A percentile compares a stretch with the other conserved stretches of the same genome.
phyloP scores from a whole-genome alignment of 2,888 invertebrate species.

The Dasysyrphus albostriatus region DNA sequence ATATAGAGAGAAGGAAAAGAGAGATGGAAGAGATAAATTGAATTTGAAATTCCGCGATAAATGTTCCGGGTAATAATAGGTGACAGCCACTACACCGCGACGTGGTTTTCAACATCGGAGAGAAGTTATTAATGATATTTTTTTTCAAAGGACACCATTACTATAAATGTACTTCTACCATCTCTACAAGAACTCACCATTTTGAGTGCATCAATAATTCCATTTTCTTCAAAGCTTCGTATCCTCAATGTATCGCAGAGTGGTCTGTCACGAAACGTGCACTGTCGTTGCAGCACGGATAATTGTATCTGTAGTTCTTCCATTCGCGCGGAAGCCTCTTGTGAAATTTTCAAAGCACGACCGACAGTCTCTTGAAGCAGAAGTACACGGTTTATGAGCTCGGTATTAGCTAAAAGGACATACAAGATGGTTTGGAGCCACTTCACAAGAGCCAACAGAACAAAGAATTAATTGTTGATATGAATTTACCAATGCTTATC shows the following conservation, averaged over 20 bases:
- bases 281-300: slow-evolving; percentile 86
- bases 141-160: not conserved
- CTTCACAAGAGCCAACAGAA: slow-evolving; percentile 65
- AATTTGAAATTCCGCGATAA: slow-evolving; percentile 34
- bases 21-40: slow-evolving; percentile 41
- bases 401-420: slow-evolving; percentile 80
- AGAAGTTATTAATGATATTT: slow-evolving; percentile 32
- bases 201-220: slow-evolving; percentile 83
- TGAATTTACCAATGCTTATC: slow-evolving; percentile 87
- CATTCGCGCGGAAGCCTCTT: slow-evolving; percentile 83
- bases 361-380: slow-evolving; percentile 83
- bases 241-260: slow-evolving; percentile 91
- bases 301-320: slow-evolving; percentile 84
- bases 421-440: slow-evolving; percentile 6
- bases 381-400: slow-evolving; percentile 83
- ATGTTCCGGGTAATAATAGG: slow-evolving; percentile 18
- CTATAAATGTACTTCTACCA: not conserved
- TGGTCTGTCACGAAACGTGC: slow-evolving; percentile 88
- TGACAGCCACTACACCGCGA: slow-evolving; percentile 2
- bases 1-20: not conserved
- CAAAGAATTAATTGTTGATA: not conserved
- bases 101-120: not conserved
- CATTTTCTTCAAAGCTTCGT: slow-evolving; percentile 87
- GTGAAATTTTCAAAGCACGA: slow-evolving; percentile 83
- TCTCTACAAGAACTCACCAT: slow-evolving; percentile 79